Base-by-base conservation (phyloP, 2,113 vertebrate species). In the Caretta caretta region DNA sequence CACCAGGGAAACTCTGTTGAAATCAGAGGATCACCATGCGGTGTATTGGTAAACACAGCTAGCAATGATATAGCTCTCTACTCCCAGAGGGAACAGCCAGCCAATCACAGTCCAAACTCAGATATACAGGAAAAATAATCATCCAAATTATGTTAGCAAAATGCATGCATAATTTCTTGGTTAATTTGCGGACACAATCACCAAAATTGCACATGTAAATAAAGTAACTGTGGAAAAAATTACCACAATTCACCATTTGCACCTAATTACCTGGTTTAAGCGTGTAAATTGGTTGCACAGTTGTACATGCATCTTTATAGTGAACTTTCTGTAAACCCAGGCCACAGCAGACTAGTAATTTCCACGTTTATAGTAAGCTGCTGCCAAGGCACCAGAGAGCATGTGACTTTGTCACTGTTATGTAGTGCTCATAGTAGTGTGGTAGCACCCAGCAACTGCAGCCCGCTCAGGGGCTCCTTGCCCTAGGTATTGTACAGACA, bases 11-110 rank as follows among this genome's bases (percentile, higher is more conserved):
- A 38, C 65, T 5, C 14, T 4, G 17, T 29, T 72, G 65, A 72
- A 72, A n/a, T 72, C 65, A 38, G n/a, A 72, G n/a, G 35, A 72
- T 38, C 19, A 38, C 35, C n/a, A n/a, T 20, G 17, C 4, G 9
- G 35, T 38, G 65, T 38, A n/a, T 38, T 38, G 65, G n/a, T 72
- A 38, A 53, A 17, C 20, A n/a, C 29, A 27, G 76, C n/a, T 48
- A 27, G 11, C 8, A 50, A 6, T 10, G 3, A 49, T 8, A 54
- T 24, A 35, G 9, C 4, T 1, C 0, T 25, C 69, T 24, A 1
- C 12, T 42, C 42, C 69, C 38, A 7, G n/a, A 0, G 0, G 22
- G 76, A n/a, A 25, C 1, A 0, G 59, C 51, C 19, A 2, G 12
- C 51, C 25, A n/a, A 31, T 11, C 49, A n/a, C 0, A 0, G 25